Percentiles rank a stretch among this genome's conserved stretches.
These are phyloP conservation scores for Leuctra nigra DNA, from an alignment of 2,888 invertebrate genomes.

Conservation along the genomic window DNA sequence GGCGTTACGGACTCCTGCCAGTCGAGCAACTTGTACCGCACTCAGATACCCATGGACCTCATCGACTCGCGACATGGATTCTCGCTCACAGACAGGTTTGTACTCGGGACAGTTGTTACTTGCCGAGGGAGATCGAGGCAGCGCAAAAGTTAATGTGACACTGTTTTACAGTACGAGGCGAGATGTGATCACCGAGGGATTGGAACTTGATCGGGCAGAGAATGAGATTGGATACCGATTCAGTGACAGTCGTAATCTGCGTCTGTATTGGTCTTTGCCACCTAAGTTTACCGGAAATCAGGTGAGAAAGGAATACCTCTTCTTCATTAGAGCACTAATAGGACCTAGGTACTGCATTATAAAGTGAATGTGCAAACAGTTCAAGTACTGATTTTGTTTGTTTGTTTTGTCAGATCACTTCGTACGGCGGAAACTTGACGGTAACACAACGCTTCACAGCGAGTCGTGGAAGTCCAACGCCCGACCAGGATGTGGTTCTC, in stretches of 20 bases:
- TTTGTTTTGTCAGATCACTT: conserved; percentile 51
- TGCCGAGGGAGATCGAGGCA: too few relatives aligned
- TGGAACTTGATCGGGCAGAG: conserved; percentile 46
- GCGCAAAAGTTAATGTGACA: too few relatives aligned
- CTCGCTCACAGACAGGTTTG: conserved; percentile 54
- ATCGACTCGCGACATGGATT: conserved; percentile 50
- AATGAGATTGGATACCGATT: conserved; percentile 58
- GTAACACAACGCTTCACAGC: conserved; percentile 65
- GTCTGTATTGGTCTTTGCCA: conserved; percentile 72
- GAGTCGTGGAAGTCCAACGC: conserved; percentile 44
- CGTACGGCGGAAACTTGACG: conserved; percentile 78
- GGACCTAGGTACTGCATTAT: too few relatives aligned
- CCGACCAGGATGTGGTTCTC: conserved; percentile 76
- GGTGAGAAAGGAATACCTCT: conserved; percentile 36
- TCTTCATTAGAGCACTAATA: too few relatives aligned
- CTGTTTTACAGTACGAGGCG: conserved; percentile 38
- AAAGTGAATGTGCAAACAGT: too few relatives aligned
- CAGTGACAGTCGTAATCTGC: conserved; percentile 40
- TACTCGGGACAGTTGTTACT: too few relatives aligned
- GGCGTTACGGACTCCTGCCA: conserved; percentile 69
- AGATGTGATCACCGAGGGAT: conserved; percentile 43
- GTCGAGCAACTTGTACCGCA: conserved; percentile 56
- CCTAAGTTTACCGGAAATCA: conserved; percentile 52
- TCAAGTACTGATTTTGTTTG: not conserved
- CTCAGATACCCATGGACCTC: conserved; percentile 59